Conservation (phyloP, 2,113 vertebrate genomes). For the Amblyopsis rosae region DNA sequence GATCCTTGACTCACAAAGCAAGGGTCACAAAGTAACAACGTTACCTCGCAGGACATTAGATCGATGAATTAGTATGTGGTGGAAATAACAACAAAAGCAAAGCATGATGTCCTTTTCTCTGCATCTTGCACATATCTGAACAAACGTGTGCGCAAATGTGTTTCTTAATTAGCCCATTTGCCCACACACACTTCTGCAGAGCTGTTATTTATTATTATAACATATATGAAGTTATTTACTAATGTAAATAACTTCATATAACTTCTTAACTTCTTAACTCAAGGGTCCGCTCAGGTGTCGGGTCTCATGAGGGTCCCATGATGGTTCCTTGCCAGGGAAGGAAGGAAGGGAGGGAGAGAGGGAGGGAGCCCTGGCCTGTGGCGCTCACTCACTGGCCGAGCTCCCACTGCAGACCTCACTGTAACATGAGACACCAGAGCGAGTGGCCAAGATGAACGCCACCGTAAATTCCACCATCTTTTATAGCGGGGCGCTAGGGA, state of each 20-base stretch:
- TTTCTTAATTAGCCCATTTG: too few species aligned
- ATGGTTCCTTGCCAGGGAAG: conserved; percentile 1
- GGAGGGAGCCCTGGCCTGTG: neutral
- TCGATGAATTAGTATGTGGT: too few species aligned
- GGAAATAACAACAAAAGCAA: too few species aligned
- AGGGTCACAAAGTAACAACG: neutral
- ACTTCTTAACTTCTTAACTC: neutral
- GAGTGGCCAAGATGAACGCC: neutral
- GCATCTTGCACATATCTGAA: too few species aligned
- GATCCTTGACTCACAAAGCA: neutral
- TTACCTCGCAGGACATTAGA: neutral
- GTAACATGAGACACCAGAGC: neutral
- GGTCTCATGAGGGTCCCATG: conserved; percentile 48
- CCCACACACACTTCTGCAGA: too few species aligned
- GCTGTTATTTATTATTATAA: too few species aligned
- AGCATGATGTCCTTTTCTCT: too few species aligned
- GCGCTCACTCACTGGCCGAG: neutral
- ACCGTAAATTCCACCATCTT: neutral
- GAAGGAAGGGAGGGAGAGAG: too few species aligned
- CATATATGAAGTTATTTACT: too few species aligned
- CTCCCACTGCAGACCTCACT: neutral
- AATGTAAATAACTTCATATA: too few species aligned
- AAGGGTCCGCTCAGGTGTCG: conserved; percentile 37
- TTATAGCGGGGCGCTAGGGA: neutral
- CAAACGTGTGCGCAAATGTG: too few species aligned